Evolutionary conservation across 1,140 invertebrate species (phyloP), one percentile per base, ranked within the genome.

Genomic region (Atta texana): DNA sequence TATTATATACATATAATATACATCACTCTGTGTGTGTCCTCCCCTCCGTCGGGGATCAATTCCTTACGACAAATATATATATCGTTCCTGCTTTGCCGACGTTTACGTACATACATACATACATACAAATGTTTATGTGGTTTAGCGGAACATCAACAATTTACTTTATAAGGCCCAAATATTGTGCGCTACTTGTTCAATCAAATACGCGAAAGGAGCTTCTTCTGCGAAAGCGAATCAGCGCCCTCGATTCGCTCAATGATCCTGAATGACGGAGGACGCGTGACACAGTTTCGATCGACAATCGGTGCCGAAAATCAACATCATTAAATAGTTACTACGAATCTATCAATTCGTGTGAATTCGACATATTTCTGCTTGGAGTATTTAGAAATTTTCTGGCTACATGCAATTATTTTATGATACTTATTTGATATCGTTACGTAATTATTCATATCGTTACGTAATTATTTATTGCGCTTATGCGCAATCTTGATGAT

Each of bases 161-260:
- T 88, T 84, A 87, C 81, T 85, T 90, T 91, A 91, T 91, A 91
- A 91, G 90, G 90, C 90, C 90, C 89, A 91, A 91, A 91, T 80
- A 91, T 91, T 91, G 90, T 91, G 90, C 90, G 90, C 90, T 91
- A 91, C 90, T 80, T 89, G 85, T 91, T 91, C 89, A 75, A 90
- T 87, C 63, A 81, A 87, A 90, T 88, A 91, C 81, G 81, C 87
- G 66, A 81, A 86, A 90, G 85, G 68, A 89, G 78, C 66, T 68
- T 63, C 53, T 44, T 53, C 24, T 72, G 78, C 72, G 31, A 72
- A 90, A 85, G 85, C 75, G 63, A 81, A 72, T 86, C 66, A 63
- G 78, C 86, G 49, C 68, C 66, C 76, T 90, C 81, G 63, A 75
- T 90, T 90, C 81, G 71, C 39, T 64, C 34, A 61, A 53, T 59